phyloP scores from a whole-genome alignment of 2,888 invertebrate genomes.

The Pristionchus exspectatus region DNA sequence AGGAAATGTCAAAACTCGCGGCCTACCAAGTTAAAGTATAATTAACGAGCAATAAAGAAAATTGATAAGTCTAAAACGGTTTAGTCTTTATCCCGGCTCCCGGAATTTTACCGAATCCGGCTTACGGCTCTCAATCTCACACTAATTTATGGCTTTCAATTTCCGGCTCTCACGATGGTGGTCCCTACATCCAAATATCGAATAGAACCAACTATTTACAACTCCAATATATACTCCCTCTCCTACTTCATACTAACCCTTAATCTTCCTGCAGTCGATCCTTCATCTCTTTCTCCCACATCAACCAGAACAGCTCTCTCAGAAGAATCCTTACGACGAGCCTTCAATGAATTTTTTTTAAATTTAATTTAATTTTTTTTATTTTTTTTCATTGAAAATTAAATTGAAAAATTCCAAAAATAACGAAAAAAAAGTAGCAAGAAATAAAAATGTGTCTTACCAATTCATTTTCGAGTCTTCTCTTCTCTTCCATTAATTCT shows the following conservation, averaged over 20 bases:
- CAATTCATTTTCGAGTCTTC: conserved; percentile 58
- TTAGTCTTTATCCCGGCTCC: too few relatives aligned
- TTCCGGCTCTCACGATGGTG: too few relatives aligned
- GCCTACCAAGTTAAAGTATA: too few relatives aligned
- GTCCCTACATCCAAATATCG: too few relatives aligned
- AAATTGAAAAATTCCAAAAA: too few relatives aligned
- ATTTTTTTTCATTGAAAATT: too few relatives aligned
- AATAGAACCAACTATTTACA: background rate
- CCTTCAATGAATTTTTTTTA: background rate
- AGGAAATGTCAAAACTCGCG: too few relatives aligned
- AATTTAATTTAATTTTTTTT: background rate
- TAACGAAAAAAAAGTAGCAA: background rate
- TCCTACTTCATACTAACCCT: background rate
- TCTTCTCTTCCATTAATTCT: conserved; percentile 61
- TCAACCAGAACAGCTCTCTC: conserved; percentile 53
- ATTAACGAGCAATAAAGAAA: too few relatives aligned
- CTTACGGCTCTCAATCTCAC: too few relatives aligned
- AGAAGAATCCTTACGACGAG: conserved; percentile 32
- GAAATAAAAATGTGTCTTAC: background rate
- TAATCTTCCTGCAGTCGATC: background rate
- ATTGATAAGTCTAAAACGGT: too few relatives aligned
- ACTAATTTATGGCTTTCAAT: too few relatives aligned
- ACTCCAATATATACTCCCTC: background rate
- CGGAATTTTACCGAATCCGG: too few relatives aligned
- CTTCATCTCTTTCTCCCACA: conserved; percentile 46